phyloP scores from a whole-genome alignment of 1,140 invertebrate genomes.

The Magallana angulata region DNA sequence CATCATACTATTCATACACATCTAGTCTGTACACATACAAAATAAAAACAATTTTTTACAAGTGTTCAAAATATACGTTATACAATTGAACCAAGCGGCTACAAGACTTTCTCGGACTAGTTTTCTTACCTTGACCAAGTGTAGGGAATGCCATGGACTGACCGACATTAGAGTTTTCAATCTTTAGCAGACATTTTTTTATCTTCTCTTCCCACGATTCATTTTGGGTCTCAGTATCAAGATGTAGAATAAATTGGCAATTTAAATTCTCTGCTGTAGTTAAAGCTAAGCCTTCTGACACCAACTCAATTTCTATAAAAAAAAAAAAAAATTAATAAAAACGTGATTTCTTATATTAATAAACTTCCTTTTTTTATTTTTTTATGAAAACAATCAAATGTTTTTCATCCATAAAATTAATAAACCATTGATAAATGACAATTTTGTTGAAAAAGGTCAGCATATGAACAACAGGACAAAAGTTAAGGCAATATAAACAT shows the following conservation, averaged over 20 bases:
- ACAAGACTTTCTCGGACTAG: too few species aligned
- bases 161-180: neutral
- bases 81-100: too few species aligned
- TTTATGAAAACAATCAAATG: neutral
- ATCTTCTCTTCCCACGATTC: slow-evolving; percentile 31
- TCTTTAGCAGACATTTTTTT: slow-evolving; percentile 8
- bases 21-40: too few species aligned
- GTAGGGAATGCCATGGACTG: slow-evolving; percentile 50
- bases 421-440: too few species aligned
- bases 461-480: too few species aligned
- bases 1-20: too few species aligned
- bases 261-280: slow-evolving; percentile 15
- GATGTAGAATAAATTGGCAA: slow-evolving; percentile 49
- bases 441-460: too few species aligned
- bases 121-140: slow-evolving; percentile 40
- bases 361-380: neutral
- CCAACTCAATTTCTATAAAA: slow-evolving; percentile 41
- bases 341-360: neutral
- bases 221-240: slow-evolving; percentile 33
- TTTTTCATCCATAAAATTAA: neutral
- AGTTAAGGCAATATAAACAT: too few species aligned
- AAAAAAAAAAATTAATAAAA: neutral
- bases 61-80: too few species aligned
- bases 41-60: too few species aligned
- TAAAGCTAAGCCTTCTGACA: slow-evolving; percentile 17